These are phyloP conservation scores for Deroptyus accipitrinus DNA, from an alignment of 2,113 vertebrate genomes.

Conservation along the genomic window DNA sequence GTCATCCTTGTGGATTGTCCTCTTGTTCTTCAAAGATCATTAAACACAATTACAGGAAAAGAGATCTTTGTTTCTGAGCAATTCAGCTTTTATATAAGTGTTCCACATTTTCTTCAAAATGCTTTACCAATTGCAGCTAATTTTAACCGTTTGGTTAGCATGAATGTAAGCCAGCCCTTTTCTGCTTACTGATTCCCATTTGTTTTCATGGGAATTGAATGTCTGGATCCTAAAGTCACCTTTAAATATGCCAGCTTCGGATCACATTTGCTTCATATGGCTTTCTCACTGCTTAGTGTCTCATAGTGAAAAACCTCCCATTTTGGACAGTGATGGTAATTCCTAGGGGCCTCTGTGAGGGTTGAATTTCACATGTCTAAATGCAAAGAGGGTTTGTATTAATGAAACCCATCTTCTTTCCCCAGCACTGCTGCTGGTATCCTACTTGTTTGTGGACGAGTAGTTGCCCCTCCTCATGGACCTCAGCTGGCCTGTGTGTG, in stretches of 20 bases:
- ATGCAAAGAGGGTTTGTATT: not conserved
- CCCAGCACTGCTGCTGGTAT: not conserved
- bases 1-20: slow-evolving; percentile 53
- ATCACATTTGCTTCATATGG: not conserved
- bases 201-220: slow-evolving; percentile 16
- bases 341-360: slow-evolving; percentile 37
- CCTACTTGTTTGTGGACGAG: not conserved
- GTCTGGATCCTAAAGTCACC: slow-evolving; percentile 50
- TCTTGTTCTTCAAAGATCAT: slow-evolving; percentile 57
- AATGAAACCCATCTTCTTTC: slow-evolving; percentile 7
- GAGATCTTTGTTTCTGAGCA: slow-evolving; percentile 53
- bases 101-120: slow-evolving; percentile 53
- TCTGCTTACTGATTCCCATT: slow-evolving; percentile 37
- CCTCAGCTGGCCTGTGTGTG: not conserved
- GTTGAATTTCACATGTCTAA: slow-evolving; percentile 12
- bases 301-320: not conserved
- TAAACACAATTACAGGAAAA: slow-evolving; percentile 61
- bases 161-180: not conserved
- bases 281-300: not conserved
- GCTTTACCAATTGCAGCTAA: slow-evolving; percentile 31
- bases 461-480: not conserved
- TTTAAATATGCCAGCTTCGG: slow-evolving; percentile 15
- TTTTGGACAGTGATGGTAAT: slow-evolving; percentile 16
- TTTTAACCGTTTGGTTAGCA: slow-evolving; percentile 44
- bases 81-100: slow-evolving; percentile 57